Base-by-base conservation (phyloP, 2,888 invertebrate species). In the Mesorhabditis belari region DNA sequence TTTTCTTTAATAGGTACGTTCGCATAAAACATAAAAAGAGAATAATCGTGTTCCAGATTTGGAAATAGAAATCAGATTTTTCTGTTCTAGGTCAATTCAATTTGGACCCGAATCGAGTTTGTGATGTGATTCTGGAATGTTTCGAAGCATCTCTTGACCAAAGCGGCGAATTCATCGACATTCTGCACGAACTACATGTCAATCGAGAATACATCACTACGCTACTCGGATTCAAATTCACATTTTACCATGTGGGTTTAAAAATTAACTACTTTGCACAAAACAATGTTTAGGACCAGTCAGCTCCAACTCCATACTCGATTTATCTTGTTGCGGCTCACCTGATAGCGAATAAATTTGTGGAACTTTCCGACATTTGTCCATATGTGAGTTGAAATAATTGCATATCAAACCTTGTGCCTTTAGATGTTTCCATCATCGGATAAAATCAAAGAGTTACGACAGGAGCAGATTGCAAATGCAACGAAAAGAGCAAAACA, bases 71-170 rank as follows among this genome's bases (percentile, higher is more conserved):
- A 55, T 55, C n/a, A n/a, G n/a, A n/a, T n/a, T n/a, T n/a, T n/a
- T n/a, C n/a, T n/a, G n/a, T 60, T 71, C 55, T 19, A 91, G 95
- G 98, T 79, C 95, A 94, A 83, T 99, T 98, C 82, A 96, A 96
- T 85, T 87, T 99, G 81, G 98, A 99, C 84, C 98, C 98, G 4
- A 98, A 98, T 62, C 70, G 79, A 12, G 77, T 74, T 9, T 68
- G 96, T 69, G 98, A 98, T 81, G 88, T 96, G 66, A 90, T 99
- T 73, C 85, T 99, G 75, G 96, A 98, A 83, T 90, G 92, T 27
- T 95, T 98, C 85, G 96, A 98, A 82, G 82, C 80, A 86, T 80
- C 81, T 44, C 81, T 82, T 5, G 89, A 81, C 19, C 74, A 80
- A 25, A 67, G 69, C 23, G 74, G 54, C 1, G 63, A 65, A 74